Evolutionary conservation across 2,797 vertebrate species (phyloP).

Genomic region (Xyrichtys novacula): DNA sequence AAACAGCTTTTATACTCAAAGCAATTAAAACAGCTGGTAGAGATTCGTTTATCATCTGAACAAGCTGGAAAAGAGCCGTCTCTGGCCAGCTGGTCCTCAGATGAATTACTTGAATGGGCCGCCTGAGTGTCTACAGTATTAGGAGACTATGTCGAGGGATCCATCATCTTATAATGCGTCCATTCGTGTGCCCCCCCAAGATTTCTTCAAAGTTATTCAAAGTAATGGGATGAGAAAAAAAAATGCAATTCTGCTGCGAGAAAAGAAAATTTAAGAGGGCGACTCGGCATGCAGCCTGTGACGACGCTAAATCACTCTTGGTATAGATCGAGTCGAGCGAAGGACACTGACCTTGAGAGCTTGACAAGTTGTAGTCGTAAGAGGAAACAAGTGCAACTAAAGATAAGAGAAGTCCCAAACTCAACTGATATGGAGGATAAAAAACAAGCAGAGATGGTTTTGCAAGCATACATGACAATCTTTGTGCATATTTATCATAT

Average conservation of each 20-base stretch:
- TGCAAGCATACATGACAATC: too few species aligned
- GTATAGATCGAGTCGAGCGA: neutral
- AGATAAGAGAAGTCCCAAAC: too few species aligned
- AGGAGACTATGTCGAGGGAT: neutral
- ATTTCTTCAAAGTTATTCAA: slow-evolving; percentile 9
- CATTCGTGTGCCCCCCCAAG: neutral
- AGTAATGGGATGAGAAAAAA: neutral
- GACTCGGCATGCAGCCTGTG: neutral
- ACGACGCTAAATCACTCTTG: neutral
- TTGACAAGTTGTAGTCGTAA: neutral
- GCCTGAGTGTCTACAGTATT: neutral
- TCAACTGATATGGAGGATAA: too few species aligned
- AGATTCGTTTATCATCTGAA: slow-evolving; percentile 16
- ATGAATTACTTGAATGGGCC: slow-evolving; percentile 7
- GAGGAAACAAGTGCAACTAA: neutral
- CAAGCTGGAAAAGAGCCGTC: neutral
- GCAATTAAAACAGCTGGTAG: slow-evolving; percentile 1
- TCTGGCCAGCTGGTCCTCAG: neutral
- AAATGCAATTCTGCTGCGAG: neutral
- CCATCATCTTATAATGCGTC: neutral
- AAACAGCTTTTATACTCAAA: neutral
- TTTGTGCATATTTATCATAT: too few species aligned
- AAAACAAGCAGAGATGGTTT: too few species aligned
- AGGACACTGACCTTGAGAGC: neutral
- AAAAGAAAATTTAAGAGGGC: neutral